Evolutionary conservation across 53 echinoderm and acorn worm genomes (phyloP), one percentile per base, ranked within the genome.

Genomic region (Apostichopus leukothele): DNA sequence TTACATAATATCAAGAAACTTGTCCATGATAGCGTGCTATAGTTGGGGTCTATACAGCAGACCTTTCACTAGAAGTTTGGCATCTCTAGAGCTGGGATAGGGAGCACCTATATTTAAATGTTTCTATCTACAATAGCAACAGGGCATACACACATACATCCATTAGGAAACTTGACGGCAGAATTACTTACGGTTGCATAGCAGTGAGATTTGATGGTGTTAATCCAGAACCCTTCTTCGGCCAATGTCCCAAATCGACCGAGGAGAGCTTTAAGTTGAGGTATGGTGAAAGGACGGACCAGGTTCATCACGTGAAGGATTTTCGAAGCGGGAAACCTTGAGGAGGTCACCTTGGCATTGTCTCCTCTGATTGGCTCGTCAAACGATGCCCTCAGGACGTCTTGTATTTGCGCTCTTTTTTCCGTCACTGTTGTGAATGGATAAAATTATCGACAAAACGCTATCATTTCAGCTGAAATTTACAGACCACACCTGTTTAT

Each of bases 141-240:
- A 39, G 39, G 39, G 2, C 3, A 39, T 39, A 39, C 39, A 39
- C 39, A 39, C 39, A 39, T 39, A 67, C 68, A 67, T n/a, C 68
- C 4, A n/a, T 67, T 3, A 39, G 39, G 39, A 39, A 39, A 39
- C 39, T 39, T 39, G 39, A 3, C 39, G 0, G 39, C 39, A 39
- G 39, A 71, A n/a, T 18, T 19, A 93, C 99, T 92, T 78, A 99
- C 99, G 66, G 91, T 92, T 16, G 91, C 99, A 86, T 83, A 94
- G 78, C 95, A 95, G 67, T 99, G 96, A 14, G 99, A 99, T 84
- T 99, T 99, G 88, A 99, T 96, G 85, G 91, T 96, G 77, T 99
- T 94, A 21, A 99, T 99, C 99, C 99, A 99, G 91, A 99, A 99
- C 16, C 99, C 96, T 19, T 94, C 94, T 10, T 92, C 92, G 10